A percentile compares a stretch with the other conserved stretches of the same genome.
Evolutionary conservation across 2,888 invertebrate species (phyloP).

Genomic region (Hartigia nigra): DNA sequence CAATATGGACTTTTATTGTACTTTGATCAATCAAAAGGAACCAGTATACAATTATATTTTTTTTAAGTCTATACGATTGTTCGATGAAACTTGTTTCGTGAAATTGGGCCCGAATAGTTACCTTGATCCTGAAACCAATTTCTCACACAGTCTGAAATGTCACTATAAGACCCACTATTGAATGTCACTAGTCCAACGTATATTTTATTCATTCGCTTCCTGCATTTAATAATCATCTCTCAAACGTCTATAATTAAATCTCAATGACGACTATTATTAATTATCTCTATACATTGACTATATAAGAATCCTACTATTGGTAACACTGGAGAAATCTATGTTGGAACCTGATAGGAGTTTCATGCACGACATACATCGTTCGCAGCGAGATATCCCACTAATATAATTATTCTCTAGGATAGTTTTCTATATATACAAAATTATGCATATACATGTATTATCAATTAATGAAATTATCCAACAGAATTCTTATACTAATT

Average conservation of each 20-base stretch:
- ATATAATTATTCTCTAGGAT: background rate
- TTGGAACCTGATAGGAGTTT: slow-evolving; percentile 12
- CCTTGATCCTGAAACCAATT: slow-evolving; percentile 16
- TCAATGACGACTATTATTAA: background rate
- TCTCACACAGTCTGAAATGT: slow-evolving; percentile 7
- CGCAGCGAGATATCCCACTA: background rate
- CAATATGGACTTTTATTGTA: background rate
- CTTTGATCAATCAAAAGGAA: background rate
- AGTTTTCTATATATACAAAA: background rate
- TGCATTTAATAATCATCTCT: background rate
- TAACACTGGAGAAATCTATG: slow-evolving; percentile 5
- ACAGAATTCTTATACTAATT: background rate
- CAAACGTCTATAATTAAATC: background rate
- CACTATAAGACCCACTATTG: slow-evolving; percentile 38
- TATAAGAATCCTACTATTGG: background rate
- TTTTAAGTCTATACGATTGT: background rate
- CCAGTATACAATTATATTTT: background rate
- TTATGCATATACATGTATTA: background rate
- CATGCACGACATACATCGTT: slow-evolving; percentile 15
- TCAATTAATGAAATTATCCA: too few species aligned
- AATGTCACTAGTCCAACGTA: slow-evolving; percentile 41
- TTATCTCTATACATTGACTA: background rate
- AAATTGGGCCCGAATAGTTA: background rate
- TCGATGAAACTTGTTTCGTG: background rate
- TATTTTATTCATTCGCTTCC: background rate